These are phyloP conservation scores for Brachyrhaphis roseni DNA, from an alignment of 2,797 vertebrate species.

Conservation along the genomic window DNA sequence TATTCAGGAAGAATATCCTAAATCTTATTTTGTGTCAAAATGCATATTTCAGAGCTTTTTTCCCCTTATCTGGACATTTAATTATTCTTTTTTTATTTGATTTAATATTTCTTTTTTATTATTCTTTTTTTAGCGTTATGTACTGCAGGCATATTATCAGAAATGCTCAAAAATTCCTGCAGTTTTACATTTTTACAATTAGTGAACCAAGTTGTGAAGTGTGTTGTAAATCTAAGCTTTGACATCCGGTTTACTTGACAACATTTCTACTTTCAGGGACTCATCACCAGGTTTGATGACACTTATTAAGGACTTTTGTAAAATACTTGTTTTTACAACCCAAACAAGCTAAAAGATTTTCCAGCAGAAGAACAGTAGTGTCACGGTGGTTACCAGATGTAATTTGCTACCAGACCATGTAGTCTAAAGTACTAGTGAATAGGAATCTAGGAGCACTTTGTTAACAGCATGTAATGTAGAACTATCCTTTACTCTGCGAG, in stretches of 20 bases:
- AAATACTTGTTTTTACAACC: background rate
- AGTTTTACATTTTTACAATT: background rate
- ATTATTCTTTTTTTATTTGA: background rate
- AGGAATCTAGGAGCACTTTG: slow-evolving; percentile 39
- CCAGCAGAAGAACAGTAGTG: background rate
- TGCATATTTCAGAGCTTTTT: background rate
- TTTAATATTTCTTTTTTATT: too few species aligned
- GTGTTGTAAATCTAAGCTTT: background rate
- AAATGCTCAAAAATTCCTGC: background rate
- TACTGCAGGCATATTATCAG: background rate
- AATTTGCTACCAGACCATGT: slow-evolving; percentile 18
- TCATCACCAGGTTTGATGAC: background rate
- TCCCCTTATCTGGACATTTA: background rate
- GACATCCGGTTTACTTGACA: background rate
- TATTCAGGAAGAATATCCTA: background rate
- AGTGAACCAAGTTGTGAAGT: background rate
- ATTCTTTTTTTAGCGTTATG: background rate
- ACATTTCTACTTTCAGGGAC: background rate
- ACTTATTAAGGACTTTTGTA: background rate
- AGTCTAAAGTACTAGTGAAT: slow-evolving; percentile 17
- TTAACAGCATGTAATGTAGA: slow-evolving; percentile 24
- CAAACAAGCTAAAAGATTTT: background rate
- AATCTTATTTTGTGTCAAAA: background rate
- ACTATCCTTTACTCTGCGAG: slow-evolving; percentile 36
- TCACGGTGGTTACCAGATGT: slow-evolving; percentile 9